Evolutionary conservation across 2,888 invertebrate species (phyloP).

Genomic region (Syritta pipiens): DNA sequence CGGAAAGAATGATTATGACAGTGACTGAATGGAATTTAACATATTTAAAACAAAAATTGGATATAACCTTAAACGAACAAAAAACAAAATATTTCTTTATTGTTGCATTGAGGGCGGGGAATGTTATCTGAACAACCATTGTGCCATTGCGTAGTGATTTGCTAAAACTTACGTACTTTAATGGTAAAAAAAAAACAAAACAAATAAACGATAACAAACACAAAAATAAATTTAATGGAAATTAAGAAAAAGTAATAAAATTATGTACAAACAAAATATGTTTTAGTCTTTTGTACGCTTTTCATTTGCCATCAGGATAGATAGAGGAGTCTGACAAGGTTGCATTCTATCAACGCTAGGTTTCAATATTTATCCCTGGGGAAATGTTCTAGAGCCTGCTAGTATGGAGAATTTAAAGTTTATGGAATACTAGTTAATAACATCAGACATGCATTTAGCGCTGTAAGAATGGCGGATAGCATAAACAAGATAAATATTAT

Average conservation of each 20-base stretch:
- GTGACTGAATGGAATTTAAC: conserved; percentile 80
- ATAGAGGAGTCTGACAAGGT: too few species aligned
- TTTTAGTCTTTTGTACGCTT: background rate
- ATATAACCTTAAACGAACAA: too few species aligned
- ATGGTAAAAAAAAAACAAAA: conserved; percentile 16
- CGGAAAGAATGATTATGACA: conserved; percentile 84
- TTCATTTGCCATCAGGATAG: too few species aligned
- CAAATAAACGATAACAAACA: conserved; percentile 27
- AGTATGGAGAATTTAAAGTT: too few species aligned
- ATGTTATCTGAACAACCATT: conserved; percentile 26
- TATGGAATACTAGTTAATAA: too few species aligned
- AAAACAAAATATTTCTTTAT: conserved; percentile 31
- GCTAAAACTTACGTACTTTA: conserved; percentile 21
- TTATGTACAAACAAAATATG: conserved; percentile 50
- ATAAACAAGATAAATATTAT: too few species aligned
- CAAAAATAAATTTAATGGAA: conserved; percentile 45
- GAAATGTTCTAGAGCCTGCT: too few species aligned
- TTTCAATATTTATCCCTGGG: too few species aligned
- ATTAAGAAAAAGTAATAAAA: conserved; percentile 45
- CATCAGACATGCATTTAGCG: too few species aligned
- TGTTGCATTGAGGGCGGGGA: conserved; percentile 16
- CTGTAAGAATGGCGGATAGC: too few species aligned
- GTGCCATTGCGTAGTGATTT: conserved; percentile 29
- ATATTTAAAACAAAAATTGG: conserved; percentile 14
- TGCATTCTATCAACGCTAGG: too few species aligned